These are phyloP conservation scores for Melanotaenia trifasciata DNA, from an alignment of 2,797 vertebrate species.

Conservation along the genomic window DNA sequence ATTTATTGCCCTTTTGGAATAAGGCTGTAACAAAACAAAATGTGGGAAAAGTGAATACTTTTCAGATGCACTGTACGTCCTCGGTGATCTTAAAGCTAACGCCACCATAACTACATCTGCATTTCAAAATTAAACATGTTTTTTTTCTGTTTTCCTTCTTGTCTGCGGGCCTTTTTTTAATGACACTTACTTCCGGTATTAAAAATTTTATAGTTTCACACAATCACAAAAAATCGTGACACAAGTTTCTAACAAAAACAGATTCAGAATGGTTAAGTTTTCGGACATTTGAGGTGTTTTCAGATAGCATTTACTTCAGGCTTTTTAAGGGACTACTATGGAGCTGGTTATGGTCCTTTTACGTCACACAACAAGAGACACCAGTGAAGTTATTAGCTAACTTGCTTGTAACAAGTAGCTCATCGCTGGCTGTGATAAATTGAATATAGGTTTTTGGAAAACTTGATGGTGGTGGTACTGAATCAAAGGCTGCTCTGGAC, in stretches of 20 bases:
- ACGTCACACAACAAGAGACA: constrained; percentile 22
- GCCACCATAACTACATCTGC: no score
- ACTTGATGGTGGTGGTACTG: neutral
- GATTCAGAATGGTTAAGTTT: neutral
- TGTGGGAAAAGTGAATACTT: no score
- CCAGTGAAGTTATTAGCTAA: neutral
- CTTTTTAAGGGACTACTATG: constrained; percentile 16
- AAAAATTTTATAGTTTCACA: no score
- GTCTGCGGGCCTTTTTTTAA: no score
- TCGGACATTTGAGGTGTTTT: neutral
- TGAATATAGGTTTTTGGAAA: accelerated
- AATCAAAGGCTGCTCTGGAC: accelerated
- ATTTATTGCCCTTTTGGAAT: no score
- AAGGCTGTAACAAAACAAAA: no score
- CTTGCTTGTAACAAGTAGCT: neutral
- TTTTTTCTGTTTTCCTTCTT: no score
- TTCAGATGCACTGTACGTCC: no score
- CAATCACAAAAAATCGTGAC: neutral
- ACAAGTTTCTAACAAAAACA: neutral
- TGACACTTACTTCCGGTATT: no score
- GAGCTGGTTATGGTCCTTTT: neutral
- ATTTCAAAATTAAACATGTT: no score
- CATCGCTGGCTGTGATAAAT: accelerated
- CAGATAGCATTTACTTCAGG: constrained; percentile 39
- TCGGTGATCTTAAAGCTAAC: no score